These are phyloP conservation scores for Microctonus hyperodae DNA, from an alignment of 2,888 invertebrate genomes.

Conservation along the genomic window DNA sequence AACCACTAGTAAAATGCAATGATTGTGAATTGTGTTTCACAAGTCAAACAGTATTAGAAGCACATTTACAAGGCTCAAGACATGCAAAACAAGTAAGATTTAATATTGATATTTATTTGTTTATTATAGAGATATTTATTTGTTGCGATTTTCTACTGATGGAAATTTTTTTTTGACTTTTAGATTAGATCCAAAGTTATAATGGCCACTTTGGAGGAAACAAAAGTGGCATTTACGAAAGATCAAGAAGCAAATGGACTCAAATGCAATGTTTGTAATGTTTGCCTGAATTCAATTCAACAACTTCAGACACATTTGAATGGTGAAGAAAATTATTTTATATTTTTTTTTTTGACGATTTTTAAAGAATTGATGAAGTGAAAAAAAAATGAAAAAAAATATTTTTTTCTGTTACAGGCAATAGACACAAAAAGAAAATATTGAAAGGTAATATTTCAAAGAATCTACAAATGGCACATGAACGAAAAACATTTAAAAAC, in stretches of 20 bases:
- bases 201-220: slow-evolving; percentile 59
- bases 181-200: slow-evolving; percentile 60
- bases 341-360: no score
- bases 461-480: slow-evolving; percentile 52
- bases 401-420: slow-evolving; percentile 48
- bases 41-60: slow-evolving; percentile 63
- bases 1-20: slow-evolving; percentile 61
- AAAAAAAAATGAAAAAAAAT: background rate
- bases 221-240: slow-evolving; percentile 58
- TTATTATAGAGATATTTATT: background rate
- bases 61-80: slow-evolving; percentile 62
- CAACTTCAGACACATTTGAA: slow-evolving; percentile 64
- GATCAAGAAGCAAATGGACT: slow-evolving; percentile 59
- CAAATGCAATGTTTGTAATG: slow-evolving; percentile 63
- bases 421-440: slow-evolving; percentile 60
- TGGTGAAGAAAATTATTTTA: slow-evolving; percentile 44
- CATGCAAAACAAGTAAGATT: slow-evolving; percentile 58
- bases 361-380: no score
- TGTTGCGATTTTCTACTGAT: background rate
- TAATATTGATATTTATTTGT: background rate
- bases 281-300: slow-evolving; percentile 64
- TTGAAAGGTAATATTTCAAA: slow-evolving; percentile 59
- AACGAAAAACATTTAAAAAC: slow-evolving; percentile 53
- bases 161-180: slow-evolving; percentile 10
- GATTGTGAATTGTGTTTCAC: slow-evolving; percentile 64